Conservation (phyloP, 2,797 vertebrate genomes). For the Fundulus diaphanus region DNA sequence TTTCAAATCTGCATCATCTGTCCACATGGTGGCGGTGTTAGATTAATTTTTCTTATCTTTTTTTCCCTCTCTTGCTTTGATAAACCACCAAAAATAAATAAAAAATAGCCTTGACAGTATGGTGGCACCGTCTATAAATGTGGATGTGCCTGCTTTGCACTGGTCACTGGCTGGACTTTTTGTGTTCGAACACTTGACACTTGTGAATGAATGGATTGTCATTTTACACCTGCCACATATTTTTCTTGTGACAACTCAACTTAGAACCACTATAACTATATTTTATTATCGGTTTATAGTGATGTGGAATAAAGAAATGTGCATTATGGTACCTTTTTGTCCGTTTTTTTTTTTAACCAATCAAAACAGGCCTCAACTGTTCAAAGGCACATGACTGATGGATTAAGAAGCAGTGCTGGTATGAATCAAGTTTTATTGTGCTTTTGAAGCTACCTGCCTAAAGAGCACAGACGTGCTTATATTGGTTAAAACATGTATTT, state of each 20-base stretch:
- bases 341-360: background rate
- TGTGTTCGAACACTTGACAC: constrained; percentile 23
- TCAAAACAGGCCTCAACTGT: background rate
- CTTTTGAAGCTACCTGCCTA: background rate
- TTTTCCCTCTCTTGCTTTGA: background rate
- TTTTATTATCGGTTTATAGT: constrained; percentile 80
- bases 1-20: constrained; percentile 16
- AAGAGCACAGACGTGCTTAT: background rate
- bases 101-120: background rate
- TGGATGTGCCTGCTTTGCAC: constrained; percentile 45
- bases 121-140: constrained; percentile 14
- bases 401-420: background rate
- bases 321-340: constrained; percentile 55
- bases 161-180: constrained; percentile 30
- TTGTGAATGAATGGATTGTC: constrained; percentile 52
- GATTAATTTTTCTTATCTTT: constrained; percentile 13
- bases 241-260: constrained; percentile 62
- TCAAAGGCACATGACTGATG: background rate
- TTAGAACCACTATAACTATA: constrained; percentile 66
- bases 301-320: constrained; percentile 81
- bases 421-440: no score
- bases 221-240: constrained; percentile 63
- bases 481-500: background rate
- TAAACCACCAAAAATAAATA: constrained; percentile 5
- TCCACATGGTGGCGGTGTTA: constrained; percentile 61